Evolutionary conservation across 2,113 vertebrate species (phyloP), one percentile per base, ranked within the genome.

Genomic region (Lutjanus erythropterus): DNA sequence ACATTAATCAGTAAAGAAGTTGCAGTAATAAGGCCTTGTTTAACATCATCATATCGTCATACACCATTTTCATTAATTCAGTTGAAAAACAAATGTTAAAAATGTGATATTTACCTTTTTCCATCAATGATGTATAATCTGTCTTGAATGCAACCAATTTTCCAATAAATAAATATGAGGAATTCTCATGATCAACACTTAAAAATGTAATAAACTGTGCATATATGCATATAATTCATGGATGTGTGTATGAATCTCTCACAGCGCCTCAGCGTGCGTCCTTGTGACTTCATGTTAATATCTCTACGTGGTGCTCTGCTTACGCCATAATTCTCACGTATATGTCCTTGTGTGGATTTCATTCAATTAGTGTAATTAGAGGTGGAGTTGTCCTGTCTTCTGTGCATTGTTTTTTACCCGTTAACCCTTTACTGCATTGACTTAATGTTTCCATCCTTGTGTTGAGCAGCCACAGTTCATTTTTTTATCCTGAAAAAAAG

Each of bases 291-390:
- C 55, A 69, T 59, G 15, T 23, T 79, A 71, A 71, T 71, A 61
- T 77, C 15, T 23, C 29, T 41, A 21, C 21, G 59, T 7, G 25
- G 55, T 55, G 68, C 53, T 67, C 27, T 62, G 33, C 15, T 73
- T 41, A 61, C 3, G n/a, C 53, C 42, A 29, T 60, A 37, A 59
- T 71, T 78, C 50, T 50, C 52, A 44, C 1, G 33, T 65, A 39
- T 33, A 39, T 81, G 61, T 46, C 49, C 44, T 66, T 65, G 50
- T 68, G 42, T 83, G 61, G 33, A 49, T 72, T 81, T 47, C 18
- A 37, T 79, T 62, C 60, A 72, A 72, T 82, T 79, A 81, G 44
- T 78, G 59, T 66, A 75, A 80, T 87, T 70, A 58, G 14, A 50
- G 41, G 37, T 25, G 53, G 66, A 87, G 31, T 11, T 52, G 12